Conservation (phyloP, 2,113 vertebrate species). For the Scopus umbretta region DNA sequence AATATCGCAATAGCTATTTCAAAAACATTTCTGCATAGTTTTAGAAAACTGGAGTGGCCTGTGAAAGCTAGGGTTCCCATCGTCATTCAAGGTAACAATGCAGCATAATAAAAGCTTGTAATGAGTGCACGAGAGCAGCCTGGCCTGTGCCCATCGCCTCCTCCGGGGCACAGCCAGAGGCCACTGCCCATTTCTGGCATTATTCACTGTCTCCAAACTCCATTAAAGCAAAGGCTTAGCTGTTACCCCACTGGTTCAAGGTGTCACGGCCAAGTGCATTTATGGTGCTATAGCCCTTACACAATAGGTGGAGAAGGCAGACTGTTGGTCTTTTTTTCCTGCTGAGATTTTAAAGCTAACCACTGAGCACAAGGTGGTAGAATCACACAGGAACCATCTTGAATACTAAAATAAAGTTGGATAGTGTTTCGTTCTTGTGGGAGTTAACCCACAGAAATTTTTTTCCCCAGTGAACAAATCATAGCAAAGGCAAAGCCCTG, state of each 20-base stretch:
- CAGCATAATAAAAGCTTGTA: neutral
- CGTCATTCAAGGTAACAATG: neutral
- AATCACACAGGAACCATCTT: neutral
- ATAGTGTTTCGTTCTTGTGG: neutral
- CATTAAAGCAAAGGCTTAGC: neutral
- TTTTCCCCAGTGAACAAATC: neutral
- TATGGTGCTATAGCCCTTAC: neutral
- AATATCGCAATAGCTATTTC: neutral
- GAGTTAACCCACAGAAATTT: neutral
- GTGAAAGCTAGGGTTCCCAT: neutral
- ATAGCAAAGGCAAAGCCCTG: neutral
- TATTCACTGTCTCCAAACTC: neutral
- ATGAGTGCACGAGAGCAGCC: neutral
- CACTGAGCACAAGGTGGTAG: neutral
- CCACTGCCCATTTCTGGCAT: neutral
- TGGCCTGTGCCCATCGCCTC: neutral
- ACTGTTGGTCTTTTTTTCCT: neutral
- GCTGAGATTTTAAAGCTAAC: neutral
- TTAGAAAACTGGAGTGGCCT: neutral
- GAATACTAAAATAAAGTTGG: neutral
- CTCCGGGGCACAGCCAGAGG: neutral
- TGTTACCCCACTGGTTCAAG: neutral
- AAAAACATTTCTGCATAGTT: neutral
- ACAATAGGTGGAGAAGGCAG: neutral
- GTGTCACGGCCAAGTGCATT: neutral